Conservation (phyloP, 2,113 vertebrate genomes). For the Brienomyrus brachyistius region DNA sequence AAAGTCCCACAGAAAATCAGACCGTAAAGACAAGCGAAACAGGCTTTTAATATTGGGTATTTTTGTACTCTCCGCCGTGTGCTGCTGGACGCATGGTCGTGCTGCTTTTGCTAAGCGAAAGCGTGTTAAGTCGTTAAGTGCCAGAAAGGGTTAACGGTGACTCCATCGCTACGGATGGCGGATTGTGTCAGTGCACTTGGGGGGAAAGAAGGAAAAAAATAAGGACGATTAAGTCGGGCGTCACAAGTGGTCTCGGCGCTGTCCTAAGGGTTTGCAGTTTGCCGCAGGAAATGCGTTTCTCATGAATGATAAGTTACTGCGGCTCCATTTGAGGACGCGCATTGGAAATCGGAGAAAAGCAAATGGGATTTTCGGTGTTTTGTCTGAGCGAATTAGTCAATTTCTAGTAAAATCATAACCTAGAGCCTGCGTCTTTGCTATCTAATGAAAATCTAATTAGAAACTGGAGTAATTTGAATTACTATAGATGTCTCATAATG, state of each 20-base stretch:
- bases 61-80: not conserved
- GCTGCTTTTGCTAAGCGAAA: not conserved
- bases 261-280: not conserved
- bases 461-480: constrained; percentile 26
- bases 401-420: constrained; percentile 25
- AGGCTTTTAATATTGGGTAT: not conserved
- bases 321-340: not conserved
- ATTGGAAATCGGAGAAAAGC: constrained; percentile 6
- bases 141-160: constrained; percentile 5
- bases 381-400: constrained; percentile 17
- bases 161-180: not conserved
- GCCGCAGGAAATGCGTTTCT: not conserved
- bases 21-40: not conserved
- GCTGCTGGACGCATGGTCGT: not conserved
- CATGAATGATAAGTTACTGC: constrained; percentile 6
- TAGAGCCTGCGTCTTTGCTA: constrained; percentile 6
- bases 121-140: not conserved
- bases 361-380: constrained; percentile 13
- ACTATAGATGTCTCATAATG: constrained; percentile 21
- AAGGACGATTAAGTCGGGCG: not conserved
- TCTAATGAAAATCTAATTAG: constrained; percentile 25
- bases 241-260: not conserved
- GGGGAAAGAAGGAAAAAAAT: not conserved
- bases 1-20: not conserved
- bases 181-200: not conserved